These are phyloP conservation scores for Bufo gargarizans DNA, from an alignment of 2,113 vertebrate genomes.

Conservation along the genomic window DNA sequence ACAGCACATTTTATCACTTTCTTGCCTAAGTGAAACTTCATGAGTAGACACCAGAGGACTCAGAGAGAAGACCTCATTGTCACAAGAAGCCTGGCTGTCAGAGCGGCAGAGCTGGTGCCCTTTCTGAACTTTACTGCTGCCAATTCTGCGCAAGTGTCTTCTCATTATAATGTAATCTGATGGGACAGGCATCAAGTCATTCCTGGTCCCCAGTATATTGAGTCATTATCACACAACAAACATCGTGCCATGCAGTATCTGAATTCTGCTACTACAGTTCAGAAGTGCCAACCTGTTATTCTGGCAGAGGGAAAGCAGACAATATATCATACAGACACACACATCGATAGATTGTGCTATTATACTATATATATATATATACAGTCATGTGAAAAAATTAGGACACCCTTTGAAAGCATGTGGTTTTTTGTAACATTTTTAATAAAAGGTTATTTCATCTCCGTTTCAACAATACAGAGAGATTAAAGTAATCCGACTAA, in stretches of 20 bases:
- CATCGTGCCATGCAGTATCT: background rate
- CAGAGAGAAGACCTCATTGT: background rate
- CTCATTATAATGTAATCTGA: slow-evolving; percentile 5
- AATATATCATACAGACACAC: background rate
- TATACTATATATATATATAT: too few species aligned
- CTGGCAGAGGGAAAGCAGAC: background rate
- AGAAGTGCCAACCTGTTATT: background rate
- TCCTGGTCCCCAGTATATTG: background rate
- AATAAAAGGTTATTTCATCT: too few species aligned
- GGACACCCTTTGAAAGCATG: too few species aligned
- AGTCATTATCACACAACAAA: background rate
- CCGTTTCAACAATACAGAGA: too few species aligned
- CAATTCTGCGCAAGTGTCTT: background rate
- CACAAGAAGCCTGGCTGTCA: background rate
- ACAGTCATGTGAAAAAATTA: too few species aligned
- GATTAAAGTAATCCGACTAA: too few species aligned
- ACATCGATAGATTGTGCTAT: too few species aligned
- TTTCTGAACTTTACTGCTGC: background rate
- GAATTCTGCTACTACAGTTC: background rate
- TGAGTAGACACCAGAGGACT: background rate
- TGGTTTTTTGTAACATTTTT: too few species aligned
- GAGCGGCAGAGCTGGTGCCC: background rate
- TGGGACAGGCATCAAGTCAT: background rate
- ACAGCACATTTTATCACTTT: background rate
- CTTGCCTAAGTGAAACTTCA: background rate